Base-by-base conservation (phyloP, 2,888 invertebrate genomes). In the Trichogramma evanescens region DNA sequence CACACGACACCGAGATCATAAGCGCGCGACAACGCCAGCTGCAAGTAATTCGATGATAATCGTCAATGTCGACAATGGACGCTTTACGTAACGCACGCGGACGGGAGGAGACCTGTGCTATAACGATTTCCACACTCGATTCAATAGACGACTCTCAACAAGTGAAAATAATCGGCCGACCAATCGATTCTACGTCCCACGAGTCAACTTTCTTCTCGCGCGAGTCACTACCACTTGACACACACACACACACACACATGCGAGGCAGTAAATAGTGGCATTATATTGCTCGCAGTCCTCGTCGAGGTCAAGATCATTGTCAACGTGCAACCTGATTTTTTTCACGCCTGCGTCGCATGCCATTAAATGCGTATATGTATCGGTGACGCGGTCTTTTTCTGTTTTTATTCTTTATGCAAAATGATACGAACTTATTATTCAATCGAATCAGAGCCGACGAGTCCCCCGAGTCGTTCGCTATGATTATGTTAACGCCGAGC, bases 21-120 rank as follows among this genome's bases (percentile, higher is more conserved):
- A 26, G 26, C 26, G 50, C 39, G 6, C 39, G 51, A n/a, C 41
- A 1, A 56, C 48, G 48, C 10, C 9, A 9, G 10, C 54, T 50
- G 55, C 63, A 64, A 65, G 72, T 72, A 71, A 73, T 71, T 69
- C 66, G 62, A 72, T 67, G 71, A 72, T 70, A 66, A 67, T 69
- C 66, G 65, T 64, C 70, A 67, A 70, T 71, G 70, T 67, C 69
- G 58, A 48, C 10, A 6, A 53, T 40, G 49, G 46, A 60, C 56
- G 57, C 26, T 26, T 26, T 26, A 62, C 49, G 62, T n/a, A 55
- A 61, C 44, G 52, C 62, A 42, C 52, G 52, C 42, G 43, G 39
- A 9, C 38, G 38, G 38, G 38, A 10, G 50, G 38, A 26, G 7
- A 9, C 38, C 38, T 39, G 5, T 39, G 40, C 50, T 26, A 26